Evolutionary conservation across 1,140 invertebrate genomes (phyloP), one percentile per base, ranked within the genome.

Genomic region (Drosophila rhopaloa): DNA sequence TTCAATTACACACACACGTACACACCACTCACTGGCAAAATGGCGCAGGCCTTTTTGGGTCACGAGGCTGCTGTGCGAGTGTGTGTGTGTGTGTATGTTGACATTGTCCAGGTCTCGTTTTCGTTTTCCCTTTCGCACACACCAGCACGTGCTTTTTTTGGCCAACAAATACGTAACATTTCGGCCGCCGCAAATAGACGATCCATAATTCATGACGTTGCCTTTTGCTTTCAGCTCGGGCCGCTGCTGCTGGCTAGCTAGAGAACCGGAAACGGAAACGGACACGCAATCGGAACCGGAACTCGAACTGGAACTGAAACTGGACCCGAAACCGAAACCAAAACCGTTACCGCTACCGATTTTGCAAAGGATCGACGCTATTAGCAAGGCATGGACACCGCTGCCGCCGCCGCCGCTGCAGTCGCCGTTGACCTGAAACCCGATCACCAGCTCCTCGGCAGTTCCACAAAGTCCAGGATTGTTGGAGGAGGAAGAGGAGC

Each of bases 81-180:
- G 58, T 50, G 41, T 61, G 83, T 61, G 83, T 60, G 29, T 48
- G 84, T 75, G 74, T 70, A 70, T 89, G 85, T 90, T 89, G 84
- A 89, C 84, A 89, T 89, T 89, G 84, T 89, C 80, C 84, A 89
- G 84, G 67, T 78, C 76, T 89, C 84, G 62, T 81, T 88, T 72
- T 78, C 65, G 27, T 35, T 62, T 43, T 63, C 60, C 14, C 72
- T 89, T 54, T 80, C 71, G 54, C 66, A 51, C 67, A 71, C 65
- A 75, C 68, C 55, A 84, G 81, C 83, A 89, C 84, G 84, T 89
- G 84, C 76, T 89, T 84, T 89, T 88, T 84, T 85, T 71, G 67
- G 54, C 56, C 63, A 65, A 50, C 51, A 77, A 63, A 81, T 86
- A 86, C 83, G 83, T 86, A 86, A 86, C 84, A 86, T 47, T 75